These are phyloP conservation scores for Chrysodeixis includens DNA, from an alignment of 2,888 invertebrate species.

Conservation along the genomic window DNA sequence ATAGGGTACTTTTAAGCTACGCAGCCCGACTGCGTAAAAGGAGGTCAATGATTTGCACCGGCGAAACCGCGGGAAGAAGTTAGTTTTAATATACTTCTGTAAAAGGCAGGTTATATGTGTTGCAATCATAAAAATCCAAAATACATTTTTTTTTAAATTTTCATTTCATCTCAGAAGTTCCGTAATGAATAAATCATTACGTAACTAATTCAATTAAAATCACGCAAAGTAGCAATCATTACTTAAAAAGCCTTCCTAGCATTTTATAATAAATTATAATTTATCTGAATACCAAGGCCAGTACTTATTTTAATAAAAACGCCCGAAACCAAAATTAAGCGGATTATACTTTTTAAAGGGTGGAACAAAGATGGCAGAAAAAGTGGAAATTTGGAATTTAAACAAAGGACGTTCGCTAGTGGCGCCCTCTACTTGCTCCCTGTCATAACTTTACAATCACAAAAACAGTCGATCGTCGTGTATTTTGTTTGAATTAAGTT, in stretches of 20 bases:
- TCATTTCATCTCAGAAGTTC: background rate
- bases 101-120: too few relatives aligned
- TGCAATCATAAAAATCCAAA: too few relatives aligned
- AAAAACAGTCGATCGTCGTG: conserved; percentile 18
- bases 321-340: background rate
- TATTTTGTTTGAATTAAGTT: conserved; percentile 31
- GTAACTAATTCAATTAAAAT: background rate
- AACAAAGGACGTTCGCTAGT: background rate
- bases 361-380: conserved; percentile 5
- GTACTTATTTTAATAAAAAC: conserved; percentile 1
- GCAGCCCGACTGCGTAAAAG: too few relatives aligned
- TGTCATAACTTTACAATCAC: background rate
- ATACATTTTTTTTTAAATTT: too few relatives aligned
- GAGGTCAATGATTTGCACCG: too few relatives aligned
- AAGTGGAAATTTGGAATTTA: background rate
- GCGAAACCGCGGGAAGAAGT: too few relatives aligned
- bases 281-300: background rate
- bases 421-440: conserved; percentile 2
- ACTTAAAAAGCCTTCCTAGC: background rate
- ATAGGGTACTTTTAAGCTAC: too few relatives aligned
- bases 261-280: background rate
- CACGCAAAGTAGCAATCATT: background rate
- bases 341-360: background rate
- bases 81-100: too few relatives aligned
- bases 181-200: background rate